Evolutionary conservation across 2,888 invertebrate genomes (phyloP).

Genomic region (Eucera pruinosa): DNA sequence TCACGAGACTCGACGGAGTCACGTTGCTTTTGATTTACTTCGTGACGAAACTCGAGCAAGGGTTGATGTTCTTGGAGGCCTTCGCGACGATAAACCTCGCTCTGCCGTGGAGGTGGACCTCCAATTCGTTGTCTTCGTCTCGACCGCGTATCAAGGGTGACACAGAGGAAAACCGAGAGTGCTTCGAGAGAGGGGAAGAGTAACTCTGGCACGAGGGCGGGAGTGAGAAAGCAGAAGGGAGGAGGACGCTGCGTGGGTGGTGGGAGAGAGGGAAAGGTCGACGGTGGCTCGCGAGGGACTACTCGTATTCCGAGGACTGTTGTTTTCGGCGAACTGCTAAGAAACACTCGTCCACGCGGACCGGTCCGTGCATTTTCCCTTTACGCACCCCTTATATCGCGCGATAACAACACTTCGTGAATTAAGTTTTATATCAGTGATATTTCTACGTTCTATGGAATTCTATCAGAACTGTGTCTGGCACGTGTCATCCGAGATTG

Average conservation of each 20-base stretch:
- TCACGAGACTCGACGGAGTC: background rate
- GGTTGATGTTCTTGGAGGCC: conserved; percentile 64
- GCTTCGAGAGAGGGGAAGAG: conserved; percentile 56
- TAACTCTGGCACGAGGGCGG: conserved; percentile 69
- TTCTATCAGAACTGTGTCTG: conserved; percentile 1
- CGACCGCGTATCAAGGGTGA: conserved; percentile 56
- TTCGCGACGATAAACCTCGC: conserved; percentile 62
- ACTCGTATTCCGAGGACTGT: conserved; percentile 68
- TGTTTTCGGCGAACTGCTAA: conserved; percentile 71
- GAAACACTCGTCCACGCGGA: conserved; percentile 68
- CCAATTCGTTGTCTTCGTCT: conserved; percentile 35
- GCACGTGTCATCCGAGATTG: conserved; percentile 26
- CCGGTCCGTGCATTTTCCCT: conserved; percentile 32
- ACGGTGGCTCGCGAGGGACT: conserved; percentile 65
- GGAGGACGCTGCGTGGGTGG: conserved; percentile 65
- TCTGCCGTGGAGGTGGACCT: conserved; percentile 52
- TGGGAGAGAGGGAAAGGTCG: conserved; percentile 69
- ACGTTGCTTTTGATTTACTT: conserved; percentile 37
- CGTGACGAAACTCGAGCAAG: conserved; percentile 43
- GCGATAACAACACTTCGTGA: conserved; percentile 3
- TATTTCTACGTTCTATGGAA: background rate
- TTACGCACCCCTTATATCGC: conserved; percentile 6
- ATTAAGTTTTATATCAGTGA: conserved; percentile 7
- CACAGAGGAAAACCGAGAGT: conserved; percentile 62
- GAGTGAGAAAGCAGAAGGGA: conserved; percentile 58